These are phyloP conservation scores for Pammene fasciana DNA, from an alignment of 2,888 invertebrate genomes.

Conservation along the genomic window DNA sequence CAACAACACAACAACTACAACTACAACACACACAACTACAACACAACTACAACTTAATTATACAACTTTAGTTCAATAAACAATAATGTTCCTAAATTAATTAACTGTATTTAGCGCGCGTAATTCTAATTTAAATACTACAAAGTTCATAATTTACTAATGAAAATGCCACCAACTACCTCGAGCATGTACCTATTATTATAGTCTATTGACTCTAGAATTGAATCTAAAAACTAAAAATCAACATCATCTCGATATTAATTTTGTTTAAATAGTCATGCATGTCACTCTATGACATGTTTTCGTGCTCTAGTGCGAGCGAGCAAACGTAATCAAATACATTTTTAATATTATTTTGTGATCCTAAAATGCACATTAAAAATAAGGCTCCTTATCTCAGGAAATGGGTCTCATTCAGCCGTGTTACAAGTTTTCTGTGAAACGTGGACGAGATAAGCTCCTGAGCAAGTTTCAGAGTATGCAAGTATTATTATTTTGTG, in stretches of 20 bases:
- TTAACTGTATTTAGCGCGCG: conserved; percentile 2
- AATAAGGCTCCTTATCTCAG: conserved; percentile 27
- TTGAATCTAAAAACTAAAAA: not conserved
- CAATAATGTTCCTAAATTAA: conserved; percentile 2
- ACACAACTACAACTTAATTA: too few species aligned
- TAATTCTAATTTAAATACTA: not conserved
- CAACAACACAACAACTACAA: too few species aligned
- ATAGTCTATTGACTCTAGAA: too few species aligned
- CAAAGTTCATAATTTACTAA: conserved; percentile 3
- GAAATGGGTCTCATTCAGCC: conserved; percentile 20
- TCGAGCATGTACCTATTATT: not conserved
- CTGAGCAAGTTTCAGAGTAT: conserved; percentile 31
- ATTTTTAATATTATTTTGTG: not conserved
- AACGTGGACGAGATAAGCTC: conserved; percentile 36
- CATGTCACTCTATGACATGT: not conserved
- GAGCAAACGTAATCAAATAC: not conserved
- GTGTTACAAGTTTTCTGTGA: conserved; percentile 25
- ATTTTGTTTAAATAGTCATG: not conserved
- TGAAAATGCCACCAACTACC: conserved; percentile 3
- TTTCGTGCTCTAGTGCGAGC: not conserved
- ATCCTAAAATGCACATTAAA: not conserved
- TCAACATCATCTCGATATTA: not conserved
- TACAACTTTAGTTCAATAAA: not conserved
- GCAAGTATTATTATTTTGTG: conserved; percentile 35
- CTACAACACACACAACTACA: too few species aligned